Conservation (phyloP, 2,888 invertebrate genomes). For the Ctenicera cuprea region DNA sequence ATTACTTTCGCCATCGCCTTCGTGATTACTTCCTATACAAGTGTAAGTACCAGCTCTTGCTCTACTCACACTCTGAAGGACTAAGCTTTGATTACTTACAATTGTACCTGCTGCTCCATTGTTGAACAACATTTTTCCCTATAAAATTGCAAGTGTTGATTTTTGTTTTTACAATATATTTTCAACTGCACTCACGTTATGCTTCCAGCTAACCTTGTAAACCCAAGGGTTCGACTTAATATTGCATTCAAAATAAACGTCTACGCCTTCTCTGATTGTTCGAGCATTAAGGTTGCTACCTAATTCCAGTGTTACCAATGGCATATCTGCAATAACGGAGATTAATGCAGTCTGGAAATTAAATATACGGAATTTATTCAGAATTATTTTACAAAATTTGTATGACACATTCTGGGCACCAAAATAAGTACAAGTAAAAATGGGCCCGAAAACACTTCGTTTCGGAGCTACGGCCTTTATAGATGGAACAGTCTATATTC, state of each 20-base stretch:
- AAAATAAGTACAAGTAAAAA: no score
- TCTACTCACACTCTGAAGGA: slow-evolving; percentile 88
- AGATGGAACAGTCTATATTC: no score
- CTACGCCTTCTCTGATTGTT: slow-evolving; percentile 90
- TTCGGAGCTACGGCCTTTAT: no score
- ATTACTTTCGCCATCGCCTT: slow-evolving; percentile 92
- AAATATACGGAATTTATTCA: no score
- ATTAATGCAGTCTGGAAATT: slow-evolving; percentile 1
- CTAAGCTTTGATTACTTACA: slow-evolving; percentile 91
- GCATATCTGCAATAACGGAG: slow-evolving; percentile 80
- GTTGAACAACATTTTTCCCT: slow-evolving; percentile 87
- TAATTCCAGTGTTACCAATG: slow-evolving; percentile 87
- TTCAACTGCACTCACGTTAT: slow-evolving; percentile 78
- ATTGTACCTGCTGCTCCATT: slow-evolving; percentile 88
- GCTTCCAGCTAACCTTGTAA: slow-evolving; percentile 85
- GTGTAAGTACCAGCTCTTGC: slow-evolving; percentile 88
- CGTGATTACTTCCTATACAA: slow-evolving; percentile 90
- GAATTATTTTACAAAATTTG: no score
- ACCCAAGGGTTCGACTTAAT: slow-evolving; percentile 92
- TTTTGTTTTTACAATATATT: neutral
- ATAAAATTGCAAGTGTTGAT: slow-evolving; percentile 56
- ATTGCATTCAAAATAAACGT: slow-evolving; percentile 94
- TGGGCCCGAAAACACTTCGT: no score
- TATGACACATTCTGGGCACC: no score
- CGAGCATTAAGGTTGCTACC: slow-evolving; percentile 88